phyloP scores from a whole-genome alignment of 2,797 vertebrate species.

The Dipus sagitta region DNA sequence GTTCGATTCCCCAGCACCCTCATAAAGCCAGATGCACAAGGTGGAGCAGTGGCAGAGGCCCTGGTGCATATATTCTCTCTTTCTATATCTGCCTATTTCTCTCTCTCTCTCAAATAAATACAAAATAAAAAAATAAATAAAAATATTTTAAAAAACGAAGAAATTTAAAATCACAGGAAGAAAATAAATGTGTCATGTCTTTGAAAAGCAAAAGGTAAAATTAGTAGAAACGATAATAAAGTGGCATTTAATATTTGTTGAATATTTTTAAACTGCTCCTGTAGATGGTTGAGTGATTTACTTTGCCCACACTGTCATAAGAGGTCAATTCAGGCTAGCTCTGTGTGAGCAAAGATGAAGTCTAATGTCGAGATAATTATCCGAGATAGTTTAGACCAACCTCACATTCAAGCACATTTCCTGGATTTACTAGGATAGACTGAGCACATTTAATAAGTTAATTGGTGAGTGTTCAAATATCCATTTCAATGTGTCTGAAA shows the following conservation, averaged over 20 bases:
- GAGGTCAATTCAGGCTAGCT: background rate
- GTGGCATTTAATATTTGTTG: background rate
- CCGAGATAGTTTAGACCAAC: background rate
- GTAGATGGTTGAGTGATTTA: background rate
- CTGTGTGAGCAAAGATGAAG: background rate
- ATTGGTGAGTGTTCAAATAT: conserved; percentile 40
- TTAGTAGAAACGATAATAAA: background rate
- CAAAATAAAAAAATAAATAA: no score
- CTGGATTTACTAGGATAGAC: conserved; percentile 53
- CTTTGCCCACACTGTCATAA: no score
- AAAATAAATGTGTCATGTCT: background rate
- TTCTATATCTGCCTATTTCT: no score
- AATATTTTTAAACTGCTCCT: background rate
- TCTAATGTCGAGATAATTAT: conserved; percentile 27
- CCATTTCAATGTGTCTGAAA: conserved; percentile 61
- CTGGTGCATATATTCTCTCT: no score
- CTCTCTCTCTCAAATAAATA: no score
- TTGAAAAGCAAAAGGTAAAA: background rate
- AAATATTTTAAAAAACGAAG: no score
- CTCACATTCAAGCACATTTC: conserved; percentile 25
- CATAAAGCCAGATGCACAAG: no score
- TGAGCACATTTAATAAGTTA: conserved; percentile 67
- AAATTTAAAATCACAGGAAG: no score
- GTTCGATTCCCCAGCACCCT: no score
- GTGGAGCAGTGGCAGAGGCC: no score